Base-by-base conservation (phyloP, 2,888 invertebrate genomes). In the Nephrotoma appendiculata region DNA sequence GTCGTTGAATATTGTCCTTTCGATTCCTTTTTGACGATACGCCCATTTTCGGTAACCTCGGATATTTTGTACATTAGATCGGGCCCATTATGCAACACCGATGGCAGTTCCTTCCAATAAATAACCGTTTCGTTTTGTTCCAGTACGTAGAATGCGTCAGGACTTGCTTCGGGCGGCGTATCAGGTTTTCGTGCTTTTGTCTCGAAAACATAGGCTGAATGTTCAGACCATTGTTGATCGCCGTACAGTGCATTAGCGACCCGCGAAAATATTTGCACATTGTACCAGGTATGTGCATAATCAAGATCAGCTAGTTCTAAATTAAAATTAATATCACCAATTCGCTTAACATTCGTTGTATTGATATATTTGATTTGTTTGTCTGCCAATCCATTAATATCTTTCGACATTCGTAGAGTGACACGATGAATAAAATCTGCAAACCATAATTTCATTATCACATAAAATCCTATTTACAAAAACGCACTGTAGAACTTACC, bases 81-180 rank as follows among this genome's bases (percentile, higher is more conserved):
- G n/a, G 93, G 93, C 44, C 96, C 96, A 89, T 95, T 95, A 89
- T 94, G 93, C 88, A 94, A 92, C 89, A 93, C 93, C 84, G 93
- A 92, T 12, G 94, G 93, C 83, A 96, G 93, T 88, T 94, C 93
- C 89, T 95, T 94, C 96, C 96, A 96, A 90, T 96, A 96, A 11
- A 94, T 92, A 90, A 95, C 93, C 12, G 43, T 42, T 42, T 15
- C 43, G 15, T 84, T 84, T 84, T 84, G 41, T 15, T 84, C 84
- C n/a, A 43, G n/a, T 15, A 6, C 19, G 42, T 84, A 84, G 90
- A 96, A 96, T 89, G 95, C 94, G 84, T 96, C 96, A 44, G 94
- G 91, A 88, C 94, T 93, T 9, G 94, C 94, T 87, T 92, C 92
- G 4, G 96, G 96, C 41, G 96, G 93, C 86, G 92, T 91, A n/a